Evolutionary conservation across 2,797 vertebrate species (phyloP), one percentile per base, ranked within the genome.

Genomic region (Masticophis lateralis): DNA sequence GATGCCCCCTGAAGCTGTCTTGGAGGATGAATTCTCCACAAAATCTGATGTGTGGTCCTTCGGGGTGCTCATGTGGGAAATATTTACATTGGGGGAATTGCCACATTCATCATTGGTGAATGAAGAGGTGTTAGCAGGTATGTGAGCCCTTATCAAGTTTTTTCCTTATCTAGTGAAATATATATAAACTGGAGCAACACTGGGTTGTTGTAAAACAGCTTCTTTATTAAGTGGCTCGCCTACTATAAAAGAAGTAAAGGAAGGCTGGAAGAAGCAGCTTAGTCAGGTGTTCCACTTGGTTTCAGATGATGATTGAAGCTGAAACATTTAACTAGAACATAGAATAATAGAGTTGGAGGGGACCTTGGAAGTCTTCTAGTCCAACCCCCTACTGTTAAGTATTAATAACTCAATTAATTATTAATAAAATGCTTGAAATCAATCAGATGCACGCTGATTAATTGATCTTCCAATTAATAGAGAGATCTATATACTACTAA

Each of bases 11-110:
- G 99, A 99, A 97, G 98, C 99, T 0, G 98, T 99, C 95, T 98
- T 99, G 94, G 99, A 99, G 92, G 98, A 98, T 0, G 99, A 99
- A 96, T 99, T 99, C 97, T 99, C 99, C 97, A 99, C 99, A 27
- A 99, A 99, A 96, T 99, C 99, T 0, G 99, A 99, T 0, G 98
- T 99, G 90, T 99, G 99, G 99, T 98, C 99, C 87, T 99, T 99
- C 0, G 99, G 99, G 1, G 99, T 99, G 92, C 96, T 99, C 91
- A 98, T 99, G 99, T 99, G 99, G 99, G 99, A 99, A 88, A 98
- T 99, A 93, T 99, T 99, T 97, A 99, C 96, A 2, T 98, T 98
- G 0, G 99, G 99, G 28, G 99, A 99, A 95, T 97, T 99, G 98
- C 99, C 99, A 0, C 98, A 99, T 56, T 61, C 96, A 47, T 97